Evolutionary conservation across 2,888 invertebrate genomes (phyloP).

Genomic region (Callinectes sapidus): DNA sequence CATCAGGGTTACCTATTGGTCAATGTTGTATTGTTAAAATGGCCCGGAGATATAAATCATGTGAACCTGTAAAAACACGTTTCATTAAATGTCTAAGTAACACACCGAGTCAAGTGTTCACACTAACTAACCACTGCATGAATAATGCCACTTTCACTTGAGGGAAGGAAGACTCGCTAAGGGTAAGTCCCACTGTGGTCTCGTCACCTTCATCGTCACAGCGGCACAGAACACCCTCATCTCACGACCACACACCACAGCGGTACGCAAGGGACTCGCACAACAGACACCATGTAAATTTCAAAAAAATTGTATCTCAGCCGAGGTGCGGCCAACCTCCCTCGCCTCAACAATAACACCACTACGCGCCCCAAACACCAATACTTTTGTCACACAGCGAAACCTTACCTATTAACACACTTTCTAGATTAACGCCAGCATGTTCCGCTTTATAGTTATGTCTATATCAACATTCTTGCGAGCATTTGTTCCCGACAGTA

Average conservation of each 20-base stretch:
- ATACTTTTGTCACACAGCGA: background rate
- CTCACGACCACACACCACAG: background rate
- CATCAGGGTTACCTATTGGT: no score
- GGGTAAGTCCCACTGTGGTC: background rate
- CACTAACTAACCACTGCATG: no score
- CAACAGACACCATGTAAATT: background rate
- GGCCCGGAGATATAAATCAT: no score
- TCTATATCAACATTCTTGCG: conserved; percentile 51
- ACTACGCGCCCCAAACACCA: background rate
- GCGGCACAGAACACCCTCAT: background rate
- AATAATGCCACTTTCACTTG: background rate
- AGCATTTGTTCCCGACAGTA: conserved; percentile 67
- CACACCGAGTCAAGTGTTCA: no score
- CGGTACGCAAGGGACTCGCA: background rate
- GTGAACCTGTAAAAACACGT: no score
- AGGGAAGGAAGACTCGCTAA: background rate
- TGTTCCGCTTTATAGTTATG: conserved; percentile 46
- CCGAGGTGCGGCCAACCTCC: background rate
- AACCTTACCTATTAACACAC: conserved; percentile 60
- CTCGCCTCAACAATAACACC: conserved; percentile 27
- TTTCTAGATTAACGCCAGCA: conserved; percentile 39
- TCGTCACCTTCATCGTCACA: background rate
- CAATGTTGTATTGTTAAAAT: no score
- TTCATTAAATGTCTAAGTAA: no score
- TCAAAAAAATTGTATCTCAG: background rate